Evolutionary conservation across 2,797 vertebrate genomes (phyloP).

Genomic region (Phataginus tricuspis): DNA sequence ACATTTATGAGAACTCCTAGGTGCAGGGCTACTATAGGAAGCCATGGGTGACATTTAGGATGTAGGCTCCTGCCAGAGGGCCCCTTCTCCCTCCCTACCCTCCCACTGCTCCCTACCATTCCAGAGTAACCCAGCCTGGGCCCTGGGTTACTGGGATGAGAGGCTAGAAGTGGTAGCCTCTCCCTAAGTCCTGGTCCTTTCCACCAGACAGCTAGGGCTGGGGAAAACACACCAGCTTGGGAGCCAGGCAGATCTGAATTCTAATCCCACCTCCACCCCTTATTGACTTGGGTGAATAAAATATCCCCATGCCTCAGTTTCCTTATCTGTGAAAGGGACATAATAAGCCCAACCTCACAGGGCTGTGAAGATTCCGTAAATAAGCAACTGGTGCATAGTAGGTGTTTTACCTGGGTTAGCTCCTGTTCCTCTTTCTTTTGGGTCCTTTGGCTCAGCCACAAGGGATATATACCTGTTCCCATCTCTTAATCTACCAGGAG

Average conservation of each 20-base stretch:
- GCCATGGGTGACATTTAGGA: neutral
- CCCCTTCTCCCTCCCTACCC: neutral
- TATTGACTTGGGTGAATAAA: neutral
- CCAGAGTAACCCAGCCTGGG: too few species aligned
- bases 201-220: neutral
- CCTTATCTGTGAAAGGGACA: neutral
- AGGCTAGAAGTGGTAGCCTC: neutral
- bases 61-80: neutral
- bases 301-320: constrained; percentile 34
- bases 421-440: neutral
- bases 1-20: neutral
- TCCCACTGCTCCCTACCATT: neutral
- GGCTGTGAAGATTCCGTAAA: neutral
- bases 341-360: neutral
- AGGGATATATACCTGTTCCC: neutral
- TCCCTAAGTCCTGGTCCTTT: neutral
- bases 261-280: neutral
- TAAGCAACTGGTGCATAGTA: neutral
- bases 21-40: neutral
- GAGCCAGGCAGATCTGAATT: constrained; percentile 28
- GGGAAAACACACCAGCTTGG: neutral
- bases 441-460: neutral
- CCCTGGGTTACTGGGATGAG: too few species aligned
- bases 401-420: neutral
- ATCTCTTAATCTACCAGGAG: neutral